Evolutionary conservation across 2,113 vertebrate species (phyloP).

Genomic region (Scytalopus superciliaris): DNA sequence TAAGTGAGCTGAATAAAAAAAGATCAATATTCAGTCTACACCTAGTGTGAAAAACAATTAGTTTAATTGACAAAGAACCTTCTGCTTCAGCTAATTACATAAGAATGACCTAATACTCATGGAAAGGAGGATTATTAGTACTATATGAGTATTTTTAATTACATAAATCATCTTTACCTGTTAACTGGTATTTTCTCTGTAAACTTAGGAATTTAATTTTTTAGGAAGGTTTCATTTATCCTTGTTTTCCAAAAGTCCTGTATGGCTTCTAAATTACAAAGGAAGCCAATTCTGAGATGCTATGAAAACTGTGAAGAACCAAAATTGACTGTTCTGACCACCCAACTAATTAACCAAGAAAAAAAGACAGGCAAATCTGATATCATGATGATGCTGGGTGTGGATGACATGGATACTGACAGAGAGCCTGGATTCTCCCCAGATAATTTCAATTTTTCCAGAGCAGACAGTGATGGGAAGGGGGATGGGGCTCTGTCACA

Average conservation of each 20-base stretch:
- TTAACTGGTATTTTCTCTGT: background rate
- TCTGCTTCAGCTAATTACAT: slow-evolving; percentile 72
- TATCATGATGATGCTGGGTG: background rate
- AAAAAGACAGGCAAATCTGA: background rate
- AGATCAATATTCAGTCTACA: slow-evolving; percentile 78
- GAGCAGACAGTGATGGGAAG: background rate
- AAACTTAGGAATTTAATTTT: background rate
- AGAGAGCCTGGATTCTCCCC: background rate
- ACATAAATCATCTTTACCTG: slow-evolving; percentile 65
- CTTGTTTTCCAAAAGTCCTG: background rate
- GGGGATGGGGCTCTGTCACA: background rate
- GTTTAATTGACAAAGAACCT: slow-evolving; percentile 73
- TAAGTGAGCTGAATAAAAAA: slow-evolving; percentile 70
- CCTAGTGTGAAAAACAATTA: slow-evolving; percentile 75
- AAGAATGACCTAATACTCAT: slow-evolving; percentile 72
- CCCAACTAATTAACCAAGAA: background rate
- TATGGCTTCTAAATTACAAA: background rate
- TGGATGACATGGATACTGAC: background rate
- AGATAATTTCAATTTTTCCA: background rate
- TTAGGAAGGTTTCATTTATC: background rate
- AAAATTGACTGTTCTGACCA: background rate
- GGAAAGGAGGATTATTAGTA: slow-evolving; percentile 72
- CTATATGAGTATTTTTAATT: slow-evolving; percentile 66
- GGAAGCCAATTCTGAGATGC: background rate
- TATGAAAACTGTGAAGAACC: background rate